Base-by-base conservation (phyloP, 2,888 invertebrate genomes). In the Beris morrisii region DNA sequence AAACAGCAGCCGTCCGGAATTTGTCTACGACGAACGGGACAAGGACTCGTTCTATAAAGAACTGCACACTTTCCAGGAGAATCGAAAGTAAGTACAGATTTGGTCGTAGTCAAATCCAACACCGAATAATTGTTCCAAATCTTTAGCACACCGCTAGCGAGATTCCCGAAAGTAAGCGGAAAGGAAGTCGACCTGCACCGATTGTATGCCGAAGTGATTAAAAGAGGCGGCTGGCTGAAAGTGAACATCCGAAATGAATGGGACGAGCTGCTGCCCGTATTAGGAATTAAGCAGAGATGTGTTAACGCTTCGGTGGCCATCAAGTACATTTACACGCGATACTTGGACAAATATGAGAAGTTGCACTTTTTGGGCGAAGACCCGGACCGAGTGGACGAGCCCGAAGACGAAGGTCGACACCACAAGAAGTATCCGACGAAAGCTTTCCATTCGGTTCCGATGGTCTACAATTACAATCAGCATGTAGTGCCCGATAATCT, bases 161-260 rank as follows among this genome's bases (percentile, higher is more conserved):
- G 84, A 74, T 86, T 85, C 38, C 91, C 93, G 3, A 84, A 88
- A 78, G 89, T 97, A 69, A 93, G 92, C 83, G 96, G 97, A 67
- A 87, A 89, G 75, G 92, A 93, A 81, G 88, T 98, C 76, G 97
- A 98, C 84, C 86, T 98, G 72, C 95, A 91, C 82, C 86, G 90
- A 70, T 87, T 98, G 73, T 98, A 97, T 82, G 89, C 88, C 74
- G 86, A 94, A 77, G 97, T 98, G 61, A 95, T 93, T 74, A 89
- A 90, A 71, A 86, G 92, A 75, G 97, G 97, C 74, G 98, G 98
- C 74, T 92, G 97, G 86, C 88, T 93, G 73, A 97, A 95, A 90
- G 97, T 97, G 81, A 95, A 94, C 80, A 88, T 89, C 74, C 88
- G 90, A 75, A 93, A 93, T 76, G 89, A 90, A 71, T 97, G 96